Base-by-base conservation (phyloP, 2,888 invertebrate genomes). In the Andrena minutula region DNA sequence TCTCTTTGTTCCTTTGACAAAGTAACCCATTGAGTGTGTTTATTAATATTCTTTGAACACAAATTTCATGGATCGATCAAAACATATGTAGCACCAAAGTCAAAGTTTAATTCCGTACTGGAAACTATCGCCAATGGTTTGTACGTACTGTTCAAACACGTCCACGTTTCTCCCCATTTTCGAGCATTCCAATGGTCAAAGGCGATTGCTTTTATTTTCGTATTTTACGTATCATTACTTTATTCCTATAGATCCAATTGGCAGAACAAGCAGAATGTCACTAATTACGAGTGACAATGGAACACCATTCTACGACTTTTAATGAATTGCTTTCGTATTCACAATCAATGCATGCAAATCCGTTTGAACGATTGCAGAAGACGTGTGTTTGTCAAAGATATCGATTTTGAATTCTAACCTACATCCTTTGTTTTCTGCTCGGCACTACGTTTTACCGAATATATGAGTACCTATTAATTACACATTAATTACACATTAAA, bases 51-150 rank as follows among this genome's bases (percentile, higher is more conserved):
- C 2, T 30, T 1, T 20, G 10, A 47, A 41, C 1, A 41, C 20
- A 28, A 16, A 49, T 49, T 71, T 35, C 7, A 76, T 47, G 20
- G 23, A 30, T 12, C 41, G 28, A 76, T 64, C 12, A 5, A 8
- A 12, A 49, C 30, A 56, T 70, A 63, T 63, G 41, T 41, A 64
- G 30, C 70, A 56, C 53, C 16, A 35, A 35, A 51, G 61, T 41
- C 6, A 10, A 61, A 61, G 16, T 61, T 28, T 12, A 0, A 20
- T 26, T 8, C 0, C 2, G 6, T 41, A 16, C 51, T 53, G 51
- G 41, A 69, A 35, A 20, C 35, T 61, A 2, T 10, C 5, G 60
- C 3, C 23, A 8, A 6, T 1, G 16, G 26, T n/a, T 23, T 8
- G 10, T 32, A 28, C 20, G n/a, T 1, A 16, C 53, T 26, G 6